Percentiles rank a stretch among this genome's conserved stretches.
phyloP scores from a whole-genome alignment of 2,113 vertebrate species.

The Aphyosemion australe region DNA sequence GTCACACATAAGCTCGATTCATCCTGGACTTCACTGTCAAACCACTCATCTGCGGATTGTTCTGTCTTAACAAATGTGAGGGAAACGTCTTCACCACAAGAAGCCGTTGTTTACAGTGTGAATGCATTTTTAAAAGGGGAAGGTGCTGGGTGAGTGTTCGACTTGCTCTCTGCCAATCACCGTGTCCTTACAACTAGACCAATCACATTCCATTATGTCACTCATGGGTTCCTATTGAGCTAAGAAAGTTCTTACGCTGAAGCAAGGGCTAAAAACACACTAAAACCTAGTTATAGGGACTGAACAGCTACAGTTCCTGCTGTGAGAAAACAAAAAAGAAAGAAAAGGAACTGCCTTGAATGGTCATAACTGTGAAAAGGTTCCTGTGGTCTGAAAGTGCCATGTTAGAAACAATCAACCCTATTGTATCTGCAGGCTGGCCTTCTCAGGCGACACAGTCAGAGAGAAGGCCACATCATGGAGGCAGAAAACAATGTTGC shows the following conservation, averaged over 20 bases:
- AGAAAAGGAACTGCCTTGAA: background rate
- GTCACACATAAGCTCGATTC: background rate
- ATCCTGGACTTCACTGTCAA: background rate
- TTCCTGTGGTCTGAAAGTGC: background rate
- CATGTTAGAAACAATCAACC: conserved; percentile 59
- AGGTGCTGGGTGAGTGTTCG: background rate
- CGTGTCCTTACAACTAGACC: background rate
- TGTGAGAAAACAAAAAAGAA: background rate
- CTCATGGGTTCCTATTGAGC: background rate
- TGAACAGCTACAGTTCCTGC: background rate
- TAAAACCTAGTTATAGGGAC: background rate
- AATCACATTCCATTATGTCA: background rate
- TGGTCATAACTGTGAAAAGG: background rate
- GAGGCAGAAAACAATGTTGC: conserved; percentile 55
- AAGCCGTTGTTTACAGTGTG: background rate
- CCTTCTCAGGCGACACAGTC: conserved; percentile 27
- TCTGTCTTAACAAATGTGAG: background rate
- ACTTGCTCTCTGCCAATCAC: background rate
- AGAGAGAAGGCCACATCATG: conserved; percentile 36
- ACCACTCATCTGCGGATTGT: too few relatives aligned
- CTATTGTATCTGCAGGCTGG: conserved; percentile 58
- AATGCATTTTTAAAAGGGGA: background rate
- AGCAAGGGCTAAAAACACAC: background rate
- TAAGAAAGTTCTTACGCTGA: background rate
- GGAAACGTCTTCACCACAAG: background rate